Evolutionary conservation across 2,113 vertebrate species (phyloP).

Genomic region (Microtus montanus): DNA sequence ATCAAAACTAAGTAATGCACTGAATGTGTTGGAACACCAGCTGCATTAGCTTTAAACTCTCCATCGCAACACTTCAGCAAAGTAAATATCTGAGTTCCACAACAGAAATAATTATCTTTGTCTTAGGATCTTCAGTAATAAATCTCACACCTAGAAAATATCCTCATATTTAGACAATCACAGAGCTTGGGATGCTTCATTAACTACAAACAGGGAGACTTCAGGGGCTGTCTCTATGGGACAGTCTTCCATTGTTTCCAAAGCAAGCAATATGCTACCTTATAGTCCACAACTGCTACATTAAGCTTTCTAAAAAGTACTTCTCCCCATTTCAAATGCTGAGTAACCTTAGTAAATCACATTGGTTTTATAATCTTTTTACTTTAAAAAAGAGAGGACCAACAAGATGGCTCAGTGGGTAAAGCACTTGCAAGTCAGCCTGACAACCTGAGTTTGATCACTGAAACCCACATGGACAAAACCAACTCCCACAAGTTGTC

Average conservation of each 20-base stretch:
- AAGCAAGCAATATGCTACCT: background rate
- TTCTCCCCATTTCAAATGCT: background rate
- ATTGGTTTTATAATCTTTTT: constrained; percentile 22
- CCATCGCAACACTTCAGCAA: background rate
- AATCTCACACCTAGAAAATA: constrained; percentile 10
- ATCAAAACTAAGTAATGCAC: constrained; percentile 1
- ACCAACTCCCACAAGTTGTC: background rate
- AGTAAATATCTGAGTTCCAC: background rate
- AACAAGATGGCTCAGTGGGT: background rate
- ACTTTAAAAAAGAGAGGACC: background rate
- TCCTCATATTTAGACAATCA: background rate
- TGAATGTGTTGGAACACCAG: background rate
- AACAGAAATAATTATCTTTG: constrained; percentile 1
- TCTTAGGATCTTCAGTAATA: background rate
- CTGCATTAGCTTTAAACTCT: background rate
- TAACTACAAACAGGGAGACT: background rate
- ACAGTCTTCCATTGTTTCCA: background rate
- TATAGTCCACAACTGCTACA: background rate
- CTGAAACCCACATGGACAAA: background rate
- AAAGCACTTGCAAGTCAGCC: background rate
- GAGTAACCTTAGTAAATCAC: background rate
- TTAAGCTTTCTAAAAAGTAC: background rate
- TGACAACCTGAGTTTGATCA: background rate
- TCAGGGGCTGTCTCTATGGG: background rate
- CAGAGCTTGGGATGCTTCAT: background rate